Conservation (phyloP, 2,113 vertebrate genomes). For the Crotalus helleri region DNA sequence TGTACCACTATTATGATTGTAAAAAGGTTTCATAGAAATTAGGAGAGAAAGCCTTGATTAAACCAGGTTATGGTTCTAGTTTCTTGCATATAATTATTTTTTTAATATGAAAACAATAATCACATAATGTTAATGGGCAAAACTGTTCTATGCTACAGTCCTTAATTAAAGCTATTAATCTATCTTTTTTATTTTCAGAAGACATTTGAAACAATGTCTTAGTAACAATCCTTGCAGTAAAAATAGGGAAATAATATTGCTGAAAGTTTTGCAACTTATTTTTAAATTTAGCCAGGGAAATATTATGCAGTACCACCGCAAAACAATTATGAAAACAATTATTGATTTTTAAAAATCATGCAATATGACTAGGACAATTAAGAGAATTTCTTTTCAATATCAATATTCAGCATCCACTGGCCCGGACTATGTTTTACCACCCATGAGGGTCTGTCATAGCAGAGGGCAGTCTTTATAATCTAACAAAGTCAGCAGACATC, state of each 20-base stretch:
- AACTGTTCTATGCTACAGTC: neutral
- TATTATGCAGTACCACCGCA: conserved; percentile 4
- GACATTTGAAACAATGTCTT: conserved; percentile 60
- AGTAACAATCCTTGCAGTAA: conserved; percentile 60
- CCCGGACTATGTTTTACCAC: too few species aligned
- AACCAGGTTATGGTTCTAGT: neutral
- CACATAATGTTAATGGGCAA: neutral
- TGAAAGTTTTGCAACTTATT: conserved; percentile 49
- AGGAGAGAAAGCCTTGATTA: neutral
- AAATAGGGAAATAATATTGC: conserved; percentile 58
- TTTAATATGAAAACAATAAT: neutral
- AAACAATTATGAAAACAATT: neutral
- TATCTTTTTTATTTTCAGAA: conserved; percentile 62
- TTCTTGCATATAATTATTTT: neutral
- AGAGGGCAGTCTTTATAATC: too few species aligned
- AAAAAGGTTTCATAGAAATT: neutral
- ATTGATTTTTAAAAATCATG: neutral
- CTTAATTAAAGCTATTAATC: conserved; percentile 46
- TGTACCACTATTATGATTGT: neutral
- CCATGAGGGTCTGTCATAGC: too few species aligned
- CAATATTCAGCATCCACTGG: too few species aligned
- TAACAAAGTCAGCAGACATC: too few species aligned
- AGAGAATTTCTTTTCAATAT: too few species aligned
- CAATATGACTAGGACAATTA: too few species aligned
- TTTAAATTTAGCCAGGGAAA: conserved; percentile 54